Evolutionary conservation across 2,888 invertebrate species (phyloP).

Genomic region (Lysandra coridon): DNA sequence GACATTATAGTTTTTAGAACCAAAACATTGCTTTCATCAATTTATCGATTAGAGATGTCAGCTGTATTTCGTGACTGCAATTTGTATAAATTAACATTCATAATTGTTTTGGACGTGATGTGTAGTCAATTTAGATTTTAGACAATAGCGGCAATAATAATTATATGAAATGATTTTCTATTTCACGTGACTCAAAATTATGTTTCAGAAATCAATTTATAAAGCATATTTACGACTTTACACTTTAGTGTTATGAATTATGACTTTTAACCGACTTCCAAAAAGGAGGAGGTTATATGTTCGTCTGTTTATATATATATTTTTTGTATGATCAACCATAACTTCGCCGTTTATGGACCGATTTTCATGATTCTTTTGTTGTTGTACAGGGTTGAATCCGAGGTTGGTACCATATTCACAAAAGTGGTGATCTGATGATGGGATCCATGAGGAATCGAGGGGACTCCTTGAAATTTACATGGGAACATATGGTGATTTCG

Average conservation of each 20-base stretch:
- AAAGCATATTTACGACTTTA: neutral
- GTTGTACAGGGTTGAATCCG: too few relatives aligned
- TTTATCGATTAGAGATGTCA: neutral
- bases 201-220: neutral
- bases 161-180: neutral
- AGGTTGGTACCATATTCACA: too few relatives aligned
- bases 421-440: too few relatives aligned
- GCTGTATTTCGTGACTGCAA: neutral
- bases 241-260: neutral
- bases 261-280: too few relatives aligned
- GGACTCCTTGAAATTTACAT: too few relatives aligned
- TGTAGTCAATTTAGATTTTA: conserved; percentile 27
- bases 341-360: too few relatives aligned
- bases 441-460: too few relatives aligned
- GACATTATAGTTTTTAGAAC: neutral
- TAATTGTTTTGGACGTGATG: conserved; percentile 21
- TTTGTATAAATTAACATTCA: conserved; percentile 14
- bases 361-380: too few relatives aligned
- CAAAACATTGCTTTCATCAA: neutral
- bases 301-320: too few relatives aligned
- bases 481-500: too few relatives aligned
- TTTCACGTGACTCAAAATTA: neutral
- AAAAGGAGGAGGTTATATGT: too few relatives aligned
- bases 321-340: too few relatives aligned
- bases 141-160: conserved; percentile 17